Base-by-base conservation (phyloP, 2,113 vertebrate genomes). In the Illadopsis cleaveri region DNA sequence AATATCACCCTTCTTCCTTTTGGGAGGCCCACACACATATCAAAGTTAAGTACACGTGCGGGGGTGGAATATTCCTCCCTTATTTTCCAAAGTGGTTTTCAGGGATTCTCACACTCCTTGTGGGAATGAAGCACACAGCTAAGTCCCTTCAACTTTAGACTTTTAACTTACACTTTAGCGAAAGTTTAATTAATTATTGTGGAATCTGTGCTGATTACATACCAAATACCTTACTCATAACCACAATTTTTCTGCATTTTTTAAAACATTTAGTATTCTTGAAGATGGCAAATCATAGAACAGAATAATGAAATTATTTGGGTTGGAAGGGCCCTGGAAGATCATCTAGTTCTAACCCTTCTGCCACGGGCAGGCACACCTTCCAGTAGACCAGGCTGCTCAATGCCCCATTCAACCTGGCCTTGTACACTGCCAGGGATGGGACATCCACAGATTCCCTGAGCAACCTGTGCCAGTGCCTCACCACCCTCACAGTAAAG, bases 51-150 rank as follows among this genome's bases (percentile, higher is more conserved):
- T 90, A 58, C 25, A 11, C 0, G 0, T 38, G 51, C 1, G 31
- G 6, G 58, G 82, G 92, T 89, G 88, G 88, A 95, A 90, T 96
- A 90, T 47, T 86, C 38, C 70, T 90, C 82, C 60, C 56, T 94
- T 68, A 72, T 92, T 92, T 95, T 89, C 40, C 37, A 15, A 75
- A 61, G 64, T 37, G 33, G 20, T 93, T 92, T 92, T 89, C 68
- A 89, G 37, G 30, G 69, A 48, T 94, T 93, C 68, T 90, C 48
- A 51, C 64, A 57, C 25, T 84, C 23, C 19, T 33, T 37, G 72
- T 71, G 82, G 79, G 82, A 95, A 86, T 42, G 48, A 86, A 96
- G 11, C 1, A 1, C 24, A 51, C 8, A 56, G 24, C 15, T 23
- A 69, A 40, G 31, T 89, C 45, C 47, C 68, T 85, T 75, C 61